These are phyloP conservation scores for Oxyruncus cristatus DNA, from an alignment of 2,113 vertebrate species.

Conservation along the genomic window DNA sequence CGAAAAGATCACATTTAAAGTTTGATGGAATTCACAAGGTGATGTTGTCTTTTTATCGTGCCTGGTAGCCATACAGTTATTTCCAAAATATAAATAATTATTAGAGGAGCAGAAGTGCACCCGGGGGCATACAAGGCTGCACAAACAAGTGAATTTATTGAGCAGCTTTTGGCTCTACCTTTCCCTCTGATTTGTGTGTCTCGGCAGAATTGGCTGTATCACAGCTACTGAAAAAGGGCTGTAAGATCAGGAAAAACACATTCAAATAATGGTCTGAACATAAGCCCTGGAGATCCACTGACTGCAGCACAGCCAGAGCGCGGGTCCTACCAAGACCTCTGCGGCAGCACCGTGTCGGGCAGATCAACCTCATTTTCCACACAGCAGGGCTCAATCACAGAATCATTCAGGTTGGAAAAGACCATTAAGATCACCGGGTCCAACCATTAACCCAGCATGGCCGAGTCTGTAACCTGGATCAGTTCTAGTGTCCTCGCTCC, in stretches of 20 bases:
- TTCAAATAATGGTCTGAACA: background rate
- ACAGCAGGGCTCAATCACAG: background rate
- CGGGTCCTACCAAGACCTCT: background rate
- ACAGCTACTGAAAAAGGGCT: background rate
- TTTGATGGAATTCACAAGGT: background rate
- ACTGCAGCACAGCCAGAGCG: background rate
- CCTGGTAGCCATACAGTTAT: background rate
- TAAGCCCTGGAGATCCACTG: background rate
- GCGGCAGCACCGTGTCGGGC: accelerated
- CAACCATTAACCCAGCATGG: background rate
- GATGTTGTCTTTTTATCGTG: background rate
- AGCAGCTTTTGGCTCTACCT: background rate
- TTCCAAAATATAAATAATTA: constrained; percentile 56
- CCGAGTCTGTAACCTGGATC: background rate
- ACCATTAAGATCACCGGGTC: accelerated
- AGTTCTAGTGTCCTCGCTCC: background rate
- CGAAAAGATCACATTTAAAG: background rate
- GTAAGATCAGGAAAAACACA: background rate
- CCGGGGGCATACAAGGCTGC: background rate
- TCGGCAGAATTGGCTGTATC: background rate
- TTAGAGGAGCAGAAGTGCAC: background rate
- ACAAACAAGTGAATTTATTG: constrained; percentile 33
- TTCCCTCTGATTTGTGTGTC: background rate
- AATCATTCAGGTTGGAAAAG: background rate
- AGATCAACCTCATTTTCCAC: background rate